Conservation (phyloP, 2,113 vertebrate genomes). For the Grammomys dolichurus region DNA sequence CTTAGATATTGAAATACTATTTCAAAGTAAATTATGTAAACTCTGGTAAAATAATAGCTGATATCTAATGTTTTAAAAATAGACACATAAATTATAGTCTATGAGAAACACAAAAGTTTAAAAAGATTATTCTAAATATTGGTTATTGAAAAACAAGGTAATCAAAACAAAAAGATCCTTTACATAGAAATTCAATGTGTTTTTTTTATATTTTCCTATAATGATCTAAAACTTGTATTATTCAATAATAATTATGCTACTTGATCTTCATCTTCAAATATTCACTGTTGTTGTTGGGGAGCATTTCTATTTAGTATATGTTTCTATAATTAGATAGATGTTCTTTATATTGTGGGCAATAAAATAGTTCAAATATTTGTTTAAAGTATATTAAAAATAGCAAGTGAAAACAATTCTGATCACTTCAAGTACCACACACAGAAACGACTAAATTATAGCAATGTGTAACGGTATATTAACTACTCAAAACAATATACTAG, state of each 20-base stretch:
- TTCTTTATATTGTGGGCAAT: conserved; percentile 27
- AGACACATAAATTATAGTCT: not conserved
- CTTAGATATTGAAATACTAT: not conserved
- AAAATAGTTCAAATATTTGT: conserved; percentile 51
- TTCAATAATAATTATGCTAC: not conserved
- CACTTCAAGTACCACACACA: not conserved
- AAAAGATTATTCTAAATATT: not conserved
- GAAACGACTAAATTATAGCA: conserved; percentile 24
- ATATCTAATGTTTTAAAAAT: not conserved
- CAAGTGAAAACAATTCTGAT: conserved; percentile 44
- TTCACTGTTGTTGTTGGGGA: not conserved
- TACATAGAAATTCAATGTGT: not conserved
- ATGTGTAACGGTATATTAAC: not conserved
- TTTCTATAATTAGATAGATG: not conserved
- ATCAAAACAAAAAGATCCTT: not conserved
- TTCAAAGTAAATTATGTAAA: not conserved
- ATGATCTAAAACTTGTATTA: not conserved
- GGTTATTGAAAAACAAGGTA: not conserved
- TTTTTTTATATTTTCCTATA: conserved; percentile 51
- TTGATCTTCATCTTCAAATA: conserved; percentile 26
- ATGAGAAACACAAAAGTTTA: not conserved
- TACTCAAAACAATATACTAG: not conserved
- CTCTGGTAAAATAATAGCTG: not conserved
- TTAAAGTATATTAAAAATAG: conserved; percentile 24
- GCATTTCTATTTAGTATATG: not conserved